These are phyloP conservation scores for Phataginus tricuspis DNA, from an alignment of 2,797 vertebrate genomes.

Conservation along the genomic window DNA sequence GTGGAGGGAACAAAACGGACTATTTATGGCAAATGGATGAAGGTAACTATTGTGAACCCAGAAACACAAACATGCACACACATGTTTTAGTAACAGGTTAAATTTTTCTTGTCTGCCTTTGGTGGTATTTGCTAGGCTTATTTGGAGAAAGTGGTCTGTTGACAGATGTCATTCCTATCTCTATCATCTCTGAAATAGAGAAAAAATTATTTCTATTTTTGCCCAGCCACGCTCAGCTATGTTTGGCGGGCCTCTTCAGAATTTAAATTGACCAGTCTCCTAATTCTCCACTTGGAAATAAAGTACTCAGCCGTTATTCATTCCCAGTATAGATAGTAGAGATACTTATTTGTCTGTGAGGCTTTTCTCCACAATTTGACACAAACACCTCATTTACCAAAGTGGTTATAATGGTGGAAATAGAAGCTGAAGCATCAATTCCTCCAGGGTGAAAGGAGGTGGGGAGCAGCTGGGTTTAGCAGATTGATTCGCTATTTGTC, in stretches of 20 bases:
- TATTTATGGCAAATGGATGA: background rate
- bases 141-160: background rate
- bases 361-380: background rate
- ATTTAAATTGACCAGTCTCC: background rate
- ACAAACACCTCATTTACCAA: background rate
- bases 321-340: background rate
- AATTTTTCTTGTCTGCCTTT: background rate
- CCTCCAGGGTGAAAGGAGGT: background rate
- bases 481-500: background rate
- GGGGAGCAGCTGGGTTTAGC: background rate
- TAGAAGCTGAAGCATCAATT: background rate
- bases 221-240: background rate
- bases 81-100: background rate
- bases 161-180: background rate
- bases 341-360: background rate
- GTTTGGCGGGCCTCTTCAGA: background rate
- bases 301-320: background rate
- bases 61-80: background rate
- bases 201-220: background rate
- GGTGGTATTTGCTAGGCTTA: background rate
- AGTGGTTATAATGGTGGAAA: background rate
- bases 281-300: background rate
- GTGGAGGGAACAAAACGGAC: background rate
- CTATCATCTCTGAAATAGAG: slow-evolving; percentile 19
- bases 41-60: background rate